These are phyloP conservation scores for Rhogogaster chlorosoma DNA, from an alignment of 2,888 invertebrate species.

Conservation along the genomic window DNA sequence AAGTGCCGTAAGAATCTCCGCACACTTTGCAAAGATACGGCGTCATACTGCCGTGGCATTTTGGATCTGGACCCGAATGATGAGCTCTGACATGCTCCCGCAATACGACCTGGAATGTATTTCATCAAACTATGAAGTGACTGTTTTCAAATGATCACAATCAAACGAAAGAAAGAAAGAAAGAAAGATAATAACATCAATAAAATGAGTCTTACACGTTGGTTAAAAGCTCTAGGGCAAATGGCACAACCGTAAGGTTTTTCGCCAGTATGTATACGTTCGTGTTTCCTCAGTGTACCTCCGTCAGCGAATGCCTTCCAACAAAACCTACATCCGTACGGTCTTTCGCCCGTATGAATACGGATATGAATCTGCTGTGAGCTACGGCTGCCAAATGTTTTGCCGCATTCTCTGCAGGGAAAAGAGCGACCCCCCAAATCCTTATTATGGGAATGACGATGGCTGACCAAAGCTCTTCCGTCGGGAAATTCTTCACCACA, in stretches of 20 bases:
- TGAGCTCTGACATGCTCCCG: conserved; percentile 92
- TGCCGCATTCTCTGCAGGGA: conserved; percentile 91
- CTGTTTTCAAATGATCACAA: not conserved
- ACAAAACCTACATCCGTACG: conserved; percentile 91
- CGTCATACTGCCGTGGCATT: conserved; percentile 82
- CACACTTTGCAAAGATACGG: conserved; percentile 90
- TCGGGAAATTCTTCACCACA: conserved; percentile 87
- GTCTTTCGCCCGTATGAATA: conserved; percentile 91
- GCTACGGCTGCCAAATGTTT: conserved; percentile 91
- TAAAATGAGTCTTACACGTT: conserved; percentile 79
- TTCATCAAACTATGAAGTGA: not conserved
- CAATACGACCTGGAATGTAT: conserved; percentile 82
- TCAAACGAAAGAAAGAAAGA: too few relatives aligned
- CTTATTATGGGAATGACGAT: conserved; percentile 83
- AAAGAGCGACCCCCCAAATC: conserved; percentile 83
- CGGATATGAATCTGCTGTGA: conserved; percentile 93
- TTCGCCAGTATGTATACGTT: conserved; percentile 91
- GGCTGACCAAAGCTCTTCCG: conserved; percentile 85
- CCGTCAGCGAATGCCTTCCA: conserved; percentile 95
- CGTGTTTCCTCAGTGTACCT: conserved; percentile 91
- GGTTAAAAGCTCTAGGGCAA: conserved; percentile 92
- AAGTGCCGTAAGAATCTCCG: conserved; percentile 84
- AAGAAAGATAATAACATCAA: not conserved
- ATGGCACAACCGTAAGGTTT: conserved; percentile 94
- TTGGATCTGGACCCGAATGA: conserved; percentile 90